phyloP scores from a whole-genome alignment of 1,140 invertebrate species.

The Helicoverpa zea region DNA sequence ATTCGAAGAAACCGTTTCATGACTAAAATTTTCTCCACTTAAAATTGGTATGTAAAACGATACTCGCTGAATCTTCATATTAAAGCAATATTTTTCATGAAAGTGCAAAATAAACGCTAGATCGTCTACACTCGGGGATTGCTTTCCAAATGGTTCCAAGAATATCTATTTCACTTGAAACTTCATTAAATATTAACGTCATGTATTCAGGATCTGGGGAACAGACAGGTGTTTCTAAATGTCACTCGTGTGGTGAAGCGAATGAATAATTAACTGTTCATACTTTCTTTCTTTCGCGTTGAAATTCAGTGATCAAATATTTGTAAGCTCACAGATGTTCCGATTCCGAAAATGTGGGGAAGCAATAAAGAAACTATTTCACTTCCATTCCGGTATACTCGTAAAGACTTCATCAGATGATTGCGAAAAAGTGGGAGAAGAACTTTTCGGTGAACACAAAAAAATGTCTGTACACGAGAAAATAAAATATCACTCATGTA shows the following conservation, averaged over 20 bases:
- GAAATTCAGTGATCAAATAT: constrained; percentile 35
- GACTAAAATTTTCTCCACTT: neutral
- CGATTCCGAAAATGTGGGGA: constrained; percentile 46
- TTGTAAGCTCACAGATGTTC: constrained; percentile 49
- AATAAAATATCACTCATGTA: neutral
- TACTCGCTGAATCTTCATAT: constrained; percentile 25
- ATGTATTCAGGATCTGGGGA: constrained; percentile 37
- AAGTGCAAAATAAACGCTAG: constrained; percentile 18
- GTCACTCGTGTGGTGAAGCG: constrained; percentile 36
- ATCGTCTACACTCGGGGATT: constrained; percentile 10
- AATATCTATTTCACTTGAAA: constrained; percentile 32
- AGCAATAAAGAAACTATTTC: constrained; percentile 58
- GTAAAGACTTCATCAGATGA: constrained; percentile 53
- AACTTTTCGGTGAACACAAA: neutral
- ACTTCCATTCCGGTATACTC: constrained; percentile 48
- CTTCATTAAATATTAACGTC: constrained; percentile 38
- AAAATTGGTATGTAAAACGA: constrained; percentile 24
- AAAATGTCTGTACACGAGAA: neutral
- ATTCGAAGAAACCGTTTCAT: neutral
- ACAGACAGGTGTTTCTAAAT: constrained; percentile 44
- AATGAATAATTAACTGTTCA: constrained; percentile 47
- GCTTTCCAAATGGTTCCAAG: constrained; percentile 37
- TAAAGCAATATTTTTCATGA: constrained; percentile 9
- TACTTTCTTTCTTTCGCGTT: constrained; percentile 39
- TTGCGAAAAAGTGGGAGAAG: constrained; percentile 4